These are phyloP conservation scores for Chrysina gloriosa DNA, from an alignment of 2,888 invertebrate species.

Conservation along the genomic window DNA sequence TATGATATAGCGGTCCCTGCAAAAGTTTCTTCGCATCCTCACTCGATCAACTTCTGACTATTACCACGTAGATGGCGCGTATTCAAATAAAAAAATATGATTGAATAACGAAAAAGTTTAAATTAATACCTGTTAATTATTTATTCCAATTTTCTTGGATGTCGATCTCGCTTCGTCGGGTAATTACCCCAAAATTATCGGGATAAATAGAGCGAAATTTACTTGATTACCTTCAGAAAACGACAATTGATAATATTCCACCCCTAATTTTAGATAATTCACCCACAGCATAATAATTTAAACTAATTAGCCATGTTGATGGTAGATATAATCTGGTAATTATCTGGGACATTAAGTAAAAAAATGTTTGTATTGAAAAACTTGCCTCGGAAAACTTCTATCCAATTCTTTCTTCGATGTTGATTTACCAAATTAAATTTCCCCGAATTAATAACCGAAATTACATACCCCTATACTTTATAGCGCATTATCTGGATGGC, in stretches of 20 bases:
- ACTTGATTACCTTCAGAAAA: neutral
- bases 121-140: no score
- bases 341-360: constrained; percentile 28
- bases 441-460: constrained; percentile 32
- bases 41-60: neutral
- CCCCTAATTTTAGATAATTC: constrained; percentile 24
- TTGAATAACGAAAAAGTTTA: no score
- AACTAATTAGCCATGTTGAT: constrained; percentile 13
- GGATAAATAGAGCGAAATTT: neutral
- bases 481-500: constrained; percentile 2
- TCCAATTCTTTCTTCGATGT: neutral
- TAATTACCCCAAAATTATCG: neutral
- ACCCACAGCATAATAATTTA: constrained; percentile 14
- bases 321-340: constrained; percentile 26
- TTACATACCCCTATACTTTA: constrained; percentile 6
- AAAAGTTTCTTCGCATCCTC: neutral
- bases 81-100: no score
- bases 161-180: no score
- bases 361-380: constrained; percentile 31
- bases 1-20: neutral
- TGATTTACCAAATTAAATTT: constrained; percentile 32
- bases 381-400: constrained; percentile 1
- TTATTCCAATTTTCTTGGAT: no score
- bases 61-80: neutral
- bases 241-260: constrained; percentile 12